A percentile compares a stretch with the other conserved stretches of the same genome.
These are phyloP conservation scores for Pseudoatta argentina DNA, from an alignment of 1,140 invertebrate genomes.

Conservation along the genomic window DNA sequence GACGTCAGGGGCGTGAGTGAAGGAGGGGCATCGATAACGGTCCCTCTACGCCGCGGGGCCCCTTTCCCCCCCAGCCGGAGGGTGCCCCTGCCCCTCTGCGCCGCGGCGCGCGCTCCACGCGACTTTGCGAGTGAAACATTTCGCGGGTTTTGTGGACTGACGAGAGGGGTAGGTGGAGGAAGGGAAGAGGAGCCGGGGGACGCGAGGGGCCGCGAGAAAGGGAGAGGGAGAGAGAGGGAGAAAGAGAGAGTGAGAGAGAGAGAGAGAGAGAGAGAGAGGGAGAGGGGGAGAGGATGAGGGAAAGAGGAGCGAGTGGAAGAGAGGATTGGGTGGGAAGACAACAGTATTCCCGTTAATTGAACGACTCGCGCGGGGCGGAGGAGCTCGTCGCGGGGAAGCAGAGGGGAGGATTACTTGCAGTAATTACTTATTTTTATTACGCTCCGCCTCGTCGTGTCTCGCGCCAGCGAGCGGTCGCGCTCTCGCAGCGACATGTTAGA, in stretches of 20 bases:
- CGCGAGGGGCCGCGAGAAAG: slow-evolving; percentile 51
- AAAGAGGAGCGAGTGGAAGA: slow-evolving; percentile 60
- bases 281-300: not conserved
- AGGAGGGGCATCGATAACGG: slow-evolving; percentile 81
- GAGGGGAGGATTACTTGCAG: slow-evolving; percentile 82
- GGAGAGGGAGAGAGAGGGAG: slow-evolving; percentile 31
- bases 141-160: slow-evolving; percentile 82
- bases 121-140: slow-evolving; percentile 84
- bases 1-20: slow-evolving; percentile 81
- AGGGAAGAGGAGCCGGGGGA: slow-evolving; percentile 42
- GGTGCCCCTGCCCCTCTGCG: slow-evolving; percentile 23
- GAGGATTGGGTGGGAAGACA: slow-evolving; percentile 81
- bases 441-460: slow-evolving; percentile 78
- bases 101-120: slow-evolving; percentile 72
- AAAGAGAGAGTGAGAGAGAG: slow-evolving; percentile 13
- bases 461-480: slow-evolving; percentile 41
- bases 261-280: not conserved
- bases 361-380: slow-evolving; percentile 81
- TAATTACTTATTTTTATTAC: slow-evolving; percentile 87
- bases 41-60: slow-evolving; percentile 65
- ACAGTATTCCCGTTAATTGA: slow-evolving; percentile 86
- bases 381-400: slow-evolving; percentile 71
- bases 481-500: slow-evolving; percentile 52
- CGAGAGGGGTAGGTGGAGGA: slow-evolving; percentile 48
- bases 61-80: slow-evolving; percentile 59